Conservation (phyloP, 2,113 vertebrate species). For the Zeus faber region DNA sequence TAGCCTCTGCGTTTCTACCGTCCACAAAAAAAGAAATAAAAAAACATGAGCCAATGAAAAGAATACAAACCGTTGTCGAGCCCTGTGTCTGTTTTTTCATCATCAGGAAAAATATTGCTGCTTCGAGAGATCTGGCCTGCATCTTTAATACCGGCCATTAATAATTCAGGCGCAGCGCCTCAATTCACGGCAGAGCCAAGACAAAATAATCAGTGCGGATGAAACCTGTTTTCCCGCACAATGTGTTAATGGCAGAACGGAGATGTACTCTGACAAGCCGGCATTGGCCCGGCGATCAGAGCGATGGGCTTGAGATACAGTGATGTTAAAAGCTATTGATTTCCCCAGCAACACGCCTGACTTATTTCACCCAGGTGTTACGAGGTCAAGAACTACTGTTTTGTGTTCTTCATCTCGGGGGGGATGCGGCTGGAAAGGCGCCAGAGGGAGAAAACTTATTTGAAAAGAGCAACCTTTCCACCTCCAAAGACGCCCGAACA, state of each 20-base stretch:
- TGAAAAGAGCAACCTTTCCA: not conserved
- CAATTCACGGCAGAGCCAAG: slow-evolving; percentile 19
- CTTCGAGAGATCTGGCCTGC: slow-evolving; percentile 26
- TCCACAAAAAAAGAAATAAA: too few relatives aligned
- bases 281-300: slow-evolving; percentile 9
- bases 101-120: slow-evolving; percentile 31
- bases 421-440: too few relatives aligned
- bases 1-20: too few relatives aligned
- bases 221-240: slow-evolving; percentile 17
- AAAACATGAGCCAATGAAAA: slow-evolving; percentile 29
- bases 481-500: slow-evolving; percentile 1
- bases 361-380: slow-evolving; percentile 30
- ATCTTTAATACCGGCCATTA: slow-evolving; percentile 49
- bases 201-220: not conserved
- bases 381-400: slow-evolving; percentile 26
- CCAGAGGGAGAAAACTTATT: too few relatives aligned
- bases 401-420: slow-evolving; percentile 5
- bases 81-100: slow-evolving; percentile 30
- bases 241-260: slow-evolving; percentile 27
- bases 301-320: slow-evolving; percentile 30
- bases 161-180: slow-evolving; percentile 47
- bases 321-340: slow-evolving; percentile 60
- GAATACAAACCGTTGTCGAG: slow-evolving; percentile 35
- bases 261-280: slow-evolving; percentile 22
- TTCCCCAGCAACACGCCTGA: slow-evolving; percentile 41